These are phyloP conservation scores for Liasis olivaceus DNA, from an alignment of 2,797 vertebrate genomes.

Conservation along the genomic window DNA sequence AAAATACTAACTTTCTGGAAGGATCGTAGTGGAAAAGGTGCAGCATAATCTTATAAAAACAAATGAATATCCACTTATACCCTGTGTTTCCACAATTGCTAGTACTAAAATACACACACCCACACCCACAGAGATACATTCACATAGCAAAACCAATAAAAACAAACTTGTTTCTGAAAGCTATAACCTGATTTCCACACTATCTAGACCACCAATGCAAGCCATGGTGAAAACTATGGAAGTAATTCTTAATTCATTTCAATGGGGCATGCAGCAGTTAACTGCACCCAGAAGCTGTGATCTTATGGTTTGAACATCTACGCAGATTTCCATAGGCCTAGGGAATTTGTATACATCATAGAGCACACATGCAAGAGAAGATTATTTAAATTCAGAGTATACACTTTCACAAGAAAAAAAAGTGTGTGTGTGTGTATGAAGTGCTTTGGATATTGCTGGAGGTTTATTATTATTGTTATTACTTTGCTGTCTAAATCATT, in stretches of 20 bases:
- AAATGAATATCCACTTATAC: not conserved
- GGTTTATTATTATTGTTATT: not conserved
- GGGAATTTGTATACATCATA: not conserved
- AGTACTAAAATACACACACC: not conserved
- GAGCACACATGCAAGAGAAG: not conserved
- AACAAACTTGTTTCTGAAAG: not conserved
- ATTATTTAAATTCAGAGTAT: not conserved
- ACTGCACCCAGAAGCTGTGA: not conserved
- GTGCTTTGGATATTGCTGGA: not conserved
- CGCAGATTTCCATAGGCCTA: not conserved
- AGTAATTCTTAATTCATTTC: not conserved
- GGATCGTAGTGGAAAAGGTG: not conserved
- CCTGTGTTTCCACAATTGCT: not conserved
- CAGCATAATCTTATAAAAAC: conserved; percentile 3
- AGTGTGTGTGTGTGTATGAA: not conserved
- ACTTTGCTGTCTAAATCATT: not conserved
- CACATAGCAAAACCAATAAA: not conserved
- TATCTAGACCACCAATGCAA: not conserved
- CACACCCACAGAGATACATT: not conserved
- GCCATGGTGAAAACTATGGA: not conserved
- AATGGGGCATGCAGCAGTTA: not conserved
- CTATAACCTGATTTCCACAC: not conserved
- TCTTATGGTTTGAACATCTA: not conserved
- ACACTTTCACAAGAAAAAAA: not conserved
- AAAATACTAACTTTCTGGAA: not conserved